Evolutionary conservation across 2,113 vertebrate genomes (phyloP).

Genomic region (Pimephales promelas): DNA sequence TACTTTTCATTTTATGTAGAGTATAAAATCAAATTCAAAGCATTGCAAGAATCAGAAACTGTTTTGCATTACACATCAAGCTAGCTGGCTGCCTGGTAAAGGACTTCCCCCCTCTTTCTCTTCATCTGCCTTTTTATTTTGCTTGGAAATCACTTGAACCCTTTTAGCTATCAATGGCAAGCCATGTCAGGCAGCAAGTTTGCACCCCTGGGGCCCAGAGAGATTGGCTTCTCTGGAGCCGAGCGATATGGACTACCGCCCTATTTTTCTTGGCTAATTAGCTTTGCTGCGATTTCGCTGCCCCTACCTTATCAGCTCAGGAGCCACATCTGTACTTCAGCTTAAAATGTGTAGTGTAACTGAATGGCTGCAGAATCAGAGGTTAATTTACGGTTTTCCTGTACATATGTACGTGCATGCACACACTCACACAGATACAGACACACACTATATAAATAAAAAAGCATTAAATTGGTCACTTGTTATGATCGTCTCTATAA

Average conservation of each 20-base stretch:
- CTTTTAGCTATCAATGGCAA: constrained; percentile 62
- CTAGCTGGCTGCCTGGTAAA: constrained; percentile 24
- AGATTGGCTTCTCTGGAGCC: constrained; percentile 71
- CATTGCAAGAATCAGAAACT: not conserved
- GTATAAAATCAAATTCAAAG: too few species aligned
- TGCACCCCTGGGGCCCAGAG: constrained; percentile 61
- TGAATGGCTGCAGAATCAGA: not conserved
- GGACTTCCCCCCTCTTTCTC: not conserved
- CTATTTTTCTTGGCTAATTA: constrained; percentile 81
- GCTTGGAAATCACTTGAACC: constrained; percentile 65
- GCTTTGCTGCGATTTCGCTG: constrained; percentile 70
- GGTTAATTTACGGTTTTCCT: not conserved
- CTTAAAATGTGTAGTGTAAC: constrained; percentile 14
- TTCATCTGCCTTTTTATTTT: constrained; percentile 52
- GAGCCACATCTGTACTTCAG: constrained; percentile 59
- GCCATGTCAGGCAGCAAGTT: constrained; percentile 47
- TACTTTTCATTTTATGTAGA: too few species aligned
- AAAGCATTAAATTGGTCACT: not conserved
- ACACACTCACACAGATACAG: not conserved
- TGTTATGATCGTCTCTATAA: not conserved
- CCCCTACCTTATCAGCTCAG: constrained; percentile 69
- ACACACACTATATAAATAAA: not conserved
- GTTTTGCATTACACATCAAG: constrained; percentile 27
- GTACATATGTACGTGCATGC: not conserved
- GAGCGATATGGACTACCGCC: constrained; percentile 72